Evolutionary conservation across 2,888 invertebrate species (phyloP), one percentile per base, ranked within the genome.

Genomic region (Apotomis turbidana): DNA sequence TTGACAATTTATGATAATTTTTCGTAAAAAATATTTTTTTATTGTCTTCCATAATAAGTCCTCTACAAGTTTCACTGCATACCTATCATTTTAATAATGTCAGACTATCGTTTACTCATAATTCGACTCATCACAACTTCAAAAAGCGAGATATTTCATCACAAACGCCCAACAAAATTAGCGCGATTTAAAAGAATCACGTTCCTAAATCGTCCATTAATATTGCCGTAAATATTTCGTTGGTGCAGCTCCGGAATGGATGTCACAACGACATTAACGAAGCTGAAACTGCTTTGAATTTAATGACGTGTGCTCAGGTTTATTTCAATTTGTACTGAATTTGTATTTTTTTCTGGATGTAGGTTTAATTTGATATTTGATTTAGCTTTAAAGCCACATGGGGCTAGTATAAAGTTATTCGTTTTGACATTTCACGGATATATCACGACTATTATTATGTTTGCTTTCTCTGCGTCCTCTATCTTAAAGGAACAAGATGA

Each of bases 181-280:
- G 89, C 85, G 81, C 83, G 84, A 88, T 89, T 90, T 87, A 86
- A 85, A 78, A 86, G 80, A 84, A 86, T 87, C 88, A 87, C 86
- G 85, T 85, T 80, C 79, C 79, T 82, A 83, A 83, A 84, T 84
- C 83, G 83, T 85, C 81, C 77, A 81, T 85, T 86, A 83, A 79
- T 81, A 76, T 71, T 76, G 81, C 78, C 81, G 81, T 87, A 87
- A 87, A 89, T 85, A 84, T 85, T 84, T 87, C 86, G 82, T 80
- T 83, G 79, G 76, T 59, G 73, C 77, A 51, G 41, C 68, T 12
- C 9, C 60, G 54, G 44, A 10, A 52, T 74, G 68, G 73, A 76
- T 78, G 78, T 78, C 73, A 78, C 72, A 78, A 79, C 69, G 71
- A 66, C 71, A 75, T 71, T 71, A 77, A 73, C 49, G 58, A 69